Evolutionary conservation across 2,888 invertebrate genomes (phyloP).

Genomic region (Corbicula japonica): DNA sequence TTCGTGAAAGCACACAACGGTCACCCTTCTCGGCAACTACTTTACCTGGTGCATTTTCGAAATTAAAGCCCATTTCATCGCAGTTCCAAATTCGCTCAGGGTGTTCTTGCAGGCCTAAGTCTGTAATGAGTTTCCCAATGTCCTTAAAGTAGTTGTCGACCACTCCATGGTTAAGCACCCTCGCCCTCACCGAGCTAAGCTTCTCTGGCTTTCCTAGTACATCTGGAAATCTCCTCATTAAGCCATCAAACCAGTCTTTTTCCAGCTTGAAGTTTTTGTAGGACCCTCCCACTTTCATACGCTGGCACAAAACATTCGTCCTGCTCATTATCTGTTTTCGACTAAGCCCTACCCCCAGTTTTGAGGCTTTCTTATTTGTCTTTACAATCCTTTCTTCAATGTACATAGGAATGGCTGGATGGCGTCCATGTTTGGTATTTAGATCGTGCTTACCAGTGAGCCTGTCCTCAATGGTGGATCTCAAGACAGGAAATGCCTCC

Average conservation of each 20-base stretch:
- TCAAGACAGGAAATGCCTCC: background rate
- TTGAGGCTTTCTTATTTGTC: background rate
- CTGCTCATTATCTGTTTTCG: background rate
- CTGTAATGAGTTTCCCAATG: constrained; percentile 12
- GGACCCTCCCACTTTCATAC: background rate
- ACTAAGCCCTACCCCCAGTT: constrained; percentile 6
- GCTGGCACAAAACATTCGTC: background rate
- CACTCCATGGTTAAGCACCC: constrained; percentile 20
- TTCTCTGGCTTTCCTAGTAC: constrained; percentile 21
- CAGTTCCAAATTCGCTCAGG: constrained; percentile 14
- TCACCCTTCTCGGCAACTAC: constrained; percentile 18
- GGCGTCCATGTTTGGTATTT: background rate
- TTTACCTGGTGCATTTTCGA: constrained; percentile 18
- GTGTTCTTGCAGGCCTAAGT: constrained; percentile 2
- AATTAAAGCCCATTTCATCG: constrained; percentile 32
- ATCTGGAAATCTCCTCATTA: background rate
- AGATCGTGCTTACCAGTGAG: constrained; percentile 6
- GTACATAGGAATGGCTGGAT: constrained; percentile 1
- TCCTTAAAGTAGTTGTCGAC: constrained; percentile 23
- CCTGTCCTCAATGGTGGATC: constrained; percentile 3
- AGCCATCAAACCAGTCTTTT: constrained; percentile 32
- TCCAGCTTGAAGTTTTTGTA: constrained; percentile 9
- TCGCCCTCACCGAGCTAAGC: constrained; percentile 4
- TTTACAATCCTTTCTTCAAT: constrained; percentile 19
- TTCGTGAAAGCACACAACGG: background rate